These are phyloP conservation scores for Fragum whitleyi DNA, from an alignment of 2,888 invertebrate species.

Conservation along the genomic window DNA sequence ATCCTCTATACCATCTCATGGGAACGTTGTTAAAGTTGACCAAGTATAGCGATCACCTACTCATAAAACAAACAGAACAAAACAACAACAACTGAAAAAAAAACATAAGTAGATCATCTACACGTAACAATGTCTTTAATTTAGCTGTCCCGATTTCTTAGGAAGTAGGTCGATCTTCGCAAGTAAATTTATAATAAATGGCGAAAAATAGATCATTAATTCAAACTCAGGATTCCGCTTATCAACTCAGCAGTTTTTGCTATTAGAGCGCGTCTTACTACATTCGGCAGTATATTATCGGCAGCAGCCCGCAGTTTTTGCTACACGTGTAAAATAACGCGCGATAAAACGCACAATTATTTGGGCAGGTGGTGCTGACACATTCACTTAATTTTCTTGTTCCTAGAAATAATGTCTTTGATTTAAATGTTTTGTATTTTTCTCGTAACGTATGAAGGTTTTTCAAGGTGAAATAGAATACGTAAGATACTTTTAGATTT, in stretches of 20 bases:
- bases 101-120: too few species aligned
- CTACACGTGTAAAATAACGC: constrained; percentile 25
- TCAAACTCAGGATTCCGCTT: neutral
- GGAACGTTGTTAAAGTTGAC: too few species aligned
- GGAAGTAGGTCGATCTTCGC: too few species aligned
- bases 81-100: too few species aligned
- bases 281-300: constrained; percentile 1
- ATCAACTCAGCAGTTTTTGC: neutral
- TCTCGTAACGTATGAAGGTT: neutral
- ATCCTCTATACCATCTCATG: too few species aligned
- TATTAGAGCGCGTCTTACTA: neutral
- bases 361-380: constrained; percentile 15
- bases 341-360: constrained; percentile 1
- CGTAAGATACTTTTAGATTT: too few species aligned
- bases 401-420: neutral
- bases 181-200: too few species aligned
- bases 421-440: neutral
- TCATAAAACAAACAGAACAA: too few species aligned
- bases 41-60: too few species aligned
- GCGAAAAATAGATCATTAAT: too few species aligned
- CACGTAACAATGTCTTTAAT: too few species aligned
- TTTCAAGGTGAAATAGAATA: neutral
- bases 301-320: neutral
- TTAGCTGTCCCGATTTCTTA: too few species aligned
- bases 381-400: neutral